Evolutionary conservation across 2,888 invertebrate species (phyloP), one percentile per base, ranked within the genome.

Genomic region (Entomobrya multifasciata): DNA sequence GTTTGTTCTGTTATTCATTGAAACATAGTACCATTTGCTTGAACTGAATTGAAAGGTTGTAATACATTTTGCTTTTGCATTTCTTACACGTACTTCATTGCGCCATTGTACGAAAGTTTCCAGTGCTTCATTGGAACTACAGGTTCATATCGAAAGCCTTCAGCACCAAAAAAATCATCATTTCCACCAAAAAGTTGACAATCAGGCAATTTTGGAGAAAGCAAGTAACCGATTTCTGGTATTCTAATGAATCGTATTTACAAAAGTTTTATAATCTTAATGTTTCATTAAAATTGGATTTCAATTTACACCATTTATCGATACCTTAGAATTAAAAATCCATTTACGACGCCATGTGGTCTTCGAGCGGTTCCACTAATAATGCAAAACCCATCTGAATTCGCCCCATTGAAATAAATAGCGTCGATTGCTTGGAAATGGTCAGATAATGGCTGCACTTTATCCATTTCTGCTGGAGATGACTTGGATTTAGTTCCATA

Each of bases 101-200:
- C 93, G 11, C 96, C 97, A 60, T 94, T 94, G 92, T 95, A 97
- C 2, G 93, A 92, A 0, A 97, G 91, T 17, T 93, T 94, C 97
- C 97, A 97, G 57, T 93, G 93, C 90, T 94, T 94, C 96, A 97
- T 96, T 0, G 96, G 95, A 84, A 94, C 94, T 0, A 95, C 92
- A 0, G 95, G 95, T 20, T 94, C 94, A 52, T 96, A 94, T 55
- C 93, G 93, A 55, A 96, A 93, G 0, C 96, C 96, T 89, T 95
- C 96, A 0, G 95, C 95, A 0, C 94, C 94, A 91, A 94, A 96
- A 88, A 93, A 93, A 20, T 94, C 93, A 5, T 93, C 92, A 17
- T 93, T 93, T 20, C 95, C 94, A 1, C 94, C 94, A 88, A 95
- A 95, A 57, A 95, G 91, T 4, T 94, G 93, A 13, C 96, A 96